These are phyloP conservation scores for Mercenaria mercenaria DNA, from an alignment of 1,140 invertebrate species.

Conservation along the genomic window DNA sequence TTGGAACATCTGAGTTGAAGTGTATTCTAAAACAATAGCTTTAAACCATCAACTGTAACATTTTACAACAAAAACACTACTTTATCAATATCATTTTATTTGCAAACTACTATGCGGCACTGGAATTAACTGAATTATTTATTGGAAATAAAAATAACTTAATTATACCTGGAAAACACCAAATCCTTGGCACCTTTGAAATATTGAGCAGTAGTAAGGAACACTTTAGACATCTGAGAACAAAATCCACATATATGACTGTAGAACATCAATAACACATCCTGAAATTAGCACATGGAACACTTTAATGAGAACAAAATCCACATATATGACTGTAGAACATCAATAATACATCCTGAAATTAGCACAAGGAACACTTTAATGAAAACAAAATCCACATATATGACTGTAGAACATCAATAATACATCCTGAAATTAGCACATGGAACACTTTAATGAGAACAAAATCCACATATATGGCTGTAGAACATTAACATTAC, in stretches of 20 bases:
- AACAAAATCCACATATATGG: conserved; percentile 91
- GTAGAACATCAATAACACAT: conserved; percentile 91
- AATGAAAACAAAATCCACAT: conserved; percentile 91
- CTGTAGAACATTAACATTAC: conserved; percentile 91
- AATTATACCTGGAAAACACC: conserved; percentile 87
- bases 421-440: conserved; percentile 89
- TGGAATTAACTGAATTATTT: no score
- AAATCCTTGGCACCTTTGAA: conserved; percentile 88
- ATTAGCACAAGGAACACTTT: conserved; percentile 88
- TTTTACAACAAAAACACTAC: no score
- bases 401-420: conserved; percentile 90
- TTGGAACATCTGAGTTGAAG: no score
- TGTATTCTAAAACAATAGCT: no score
- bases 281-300: conserved; percentile 88
- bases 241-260: conserved; percentile 92
- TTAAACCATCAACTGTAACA: no score
- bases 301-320: conserved; percentile 90
- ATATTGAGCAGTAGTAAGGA: conserved; percentile 89
- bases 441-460: conserved; percentile 89
- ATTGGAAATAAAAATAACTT: no score
- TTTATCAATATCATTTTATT: no score
- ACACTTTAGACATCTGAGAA: conserved; percentile 89
- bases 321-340: conserved; percentile 91
- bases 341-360: conserved; percentile 90
- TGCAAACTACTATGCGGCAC: no score